Evolutionary conservation across 1,140 invertebrate species (phyloP).

Genomic region (Drosophila bocki): DNA sequence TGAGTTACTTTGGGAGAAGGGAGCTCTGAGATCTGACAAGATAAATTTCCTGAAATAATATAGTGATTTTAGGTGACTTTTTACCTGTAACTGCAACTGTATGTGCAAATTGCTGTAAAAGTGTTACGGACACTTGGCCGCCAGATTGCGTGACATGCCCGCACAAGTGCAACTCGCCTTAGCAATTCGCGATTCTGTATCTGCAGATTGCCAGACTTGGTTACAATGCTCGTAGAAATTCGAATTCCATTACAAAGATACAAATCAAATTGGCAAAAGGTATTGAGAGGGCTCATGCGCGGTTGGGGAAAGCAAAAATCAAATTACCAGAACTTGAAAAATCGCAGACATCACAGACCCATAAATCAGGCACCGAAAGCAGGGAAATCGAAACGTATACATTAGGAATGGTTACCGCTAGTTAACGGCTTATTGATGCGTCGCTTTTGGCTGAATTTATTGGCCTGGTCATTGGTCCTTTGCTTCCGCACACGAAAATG

Average conservation of each 20-base stretch:
- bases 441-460: slow-evolving; percentile 74
- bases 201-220: slow-evolving; percentile 47
- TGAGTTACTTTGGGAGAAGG: neutral
- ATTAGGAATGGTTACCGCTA: slow-evolving; percentile 75
- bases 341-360: slow-evolving; percentile 77
- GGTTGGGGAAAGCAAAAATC: slow-evolving; percentile 64
- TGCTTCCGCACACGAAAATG: slow-evolving; percentile 22
- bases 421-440: slow-evolving; percentile 81
- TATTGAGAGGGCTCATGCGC: slow-evolving; percentile 28
- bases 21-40: neutral
- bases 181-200: slow-evolving; percentile 16
- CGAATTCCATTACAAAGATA: slow-evolving; percentile 75
- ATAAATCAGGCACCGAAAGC: slow-evolving; percentile 61
- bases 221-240: slow-evolving; percentile 31
- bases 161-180: slow-evolving; percentile 29
- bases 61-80: too few species aligned
- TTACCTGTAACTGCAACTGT: neutral
- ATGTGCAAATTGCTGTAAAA: slow-evolving; percentile 2
- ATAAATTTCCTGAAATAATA: neutral
- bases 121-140: slow-evolving; percentile 11
- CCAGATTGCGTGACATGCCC: slow-evolving; percentile 52
- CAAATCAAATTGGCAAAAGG: slow-evolving; percentile 71
- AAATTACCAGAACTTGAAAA: slow-evolving; percentile 76
- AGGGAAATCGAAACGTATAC: slow-evolving; percentile 45
- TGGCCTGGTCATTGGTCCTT: slow-evolving; percentile 69